Percentiles rank a stretch among this genome's conserved stretches.
Evolutionary conservation across 2,888 invertebrate species (phyloP).

Genomic region (Mesorhabditis sp.): DNA sequence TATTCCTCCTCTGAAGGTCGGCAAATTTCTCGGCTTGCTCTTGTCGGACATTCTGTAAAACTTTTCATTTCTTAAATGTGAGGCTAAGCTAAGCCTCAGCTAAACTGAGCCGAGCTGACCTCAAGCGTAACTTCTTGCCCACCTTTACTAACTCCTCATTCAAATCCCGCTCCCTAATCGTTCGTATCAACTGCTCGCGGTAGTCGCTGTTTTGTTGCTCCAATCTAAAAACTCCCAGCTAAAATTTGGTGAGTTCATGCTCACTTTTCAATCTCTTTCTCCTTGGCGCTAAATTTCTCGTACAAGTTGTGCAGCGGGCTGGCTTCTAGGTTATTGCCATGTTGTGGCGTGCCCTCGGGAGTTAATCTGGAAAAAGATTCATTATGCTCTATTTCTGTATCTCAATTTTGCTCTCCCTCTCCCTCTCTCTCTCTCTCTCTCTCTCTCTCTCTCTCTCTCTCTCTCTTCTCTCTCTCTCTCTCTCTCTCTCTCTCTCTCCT

Average conservation of each 20-base stretch:
- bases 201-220: slow-evolving; percentile 44
- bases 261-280: slow-evolving; percentile 33
- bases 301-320: slow-evolving; percentile 15
- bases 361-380: slow-evolving; percentile 2
- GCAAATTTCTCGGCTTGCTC: slow-evolving; percentile 30
- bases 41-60: slow-evolving; percentile 22
- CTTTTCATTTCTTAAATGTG: slow-evolving; percentile 7
- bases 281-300: slow-evolving; percentile 28
- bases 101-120: too few species aligned
- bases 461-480: too few species aligned
- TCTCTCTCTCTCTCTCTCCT: too few species aligned
- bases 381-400: too few species aligned
- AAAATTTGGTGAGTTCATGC: background rate
- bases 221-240: slow-evolving; percentile 25
- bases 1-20: slow-evolving; percentile 23
- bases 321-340: background rate
- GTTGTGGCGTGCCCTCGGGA: background rate
- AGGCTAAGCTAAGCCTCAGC: too few species aligned
- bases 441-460: too few species aligned
- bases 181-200: slow-evolving; percentile 38
- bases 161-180: slow-evolving; percentile 36
- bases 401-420: too few species aligned
- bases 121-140: too few species aligned
- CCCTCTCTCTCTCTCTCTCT: too few species aligned
- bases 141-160: slow-evolving; percentile 31